Evolutionary conservation across 2,797 vertebrate species (phyloP), one percentile per base, ranked within the genome.

Genomic region (Babyrousa celebensis): DNA sequence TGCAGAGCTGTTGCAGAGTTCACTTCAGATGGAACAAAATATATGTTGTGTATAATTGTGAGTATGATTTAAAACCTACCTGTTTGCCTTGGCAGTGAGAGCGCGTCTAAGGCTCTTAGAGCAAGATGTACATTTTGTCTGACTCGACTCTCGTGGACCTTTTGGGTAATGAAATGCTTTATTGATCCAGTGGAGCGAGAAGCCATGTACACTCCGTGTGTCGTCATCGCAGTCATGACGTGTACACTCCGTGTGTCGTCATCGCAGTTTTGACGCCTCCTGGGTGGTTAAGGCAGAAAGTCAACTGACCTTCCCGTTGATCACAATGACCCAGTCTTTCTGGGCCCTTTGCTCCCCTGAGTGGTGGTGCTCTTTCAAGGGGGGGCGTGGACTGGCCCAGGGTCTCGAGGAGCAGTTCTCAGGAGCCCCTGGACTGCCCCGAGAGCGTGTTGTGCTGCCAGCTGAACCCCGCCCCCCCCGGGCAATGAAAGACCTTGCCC

Each of bases 231-330:
- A 36, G 18, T 82, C n/a, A n/a, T n/a, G n/a, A n/a, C n/a, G n/a
- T 54, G 70, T 63, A n/a, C 68, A 78, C 52, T 92, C 58, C n/a
- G 0, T 48, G 17, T 77, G 74, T 82, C 79, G 1, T 48, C 91
- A 48, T 25, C 5, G 1, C 36, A 36, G 18, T 82, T 43, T 29
- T 3, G 85, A 77, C 48, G 36, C 86, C 63, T 23, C 2, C 12
- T 83, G 96, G 62, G 15, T 67, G 72, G 67, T 75, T 74, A 90
- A 89, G 85, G 78, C 71, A 32, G 56, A 78, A 52, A 48, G 48
- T 48, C 48, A 56, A 0, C 62, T 16, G 29, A 52, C 23, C 58
- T 72, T 79, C 18, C 14, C 27, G 23, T 40, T 63, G n/a, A 2
- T 94, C 40, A 15, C 75, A 32, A 2, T 16, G 27, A 58, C 23